Percentiles rank a stretch among this genome's conserved stretches.
Evolutionary conservation across 2,888 invertebrate genomes (phyloP).

Genomic region (Chalcosyrphus nemorum): DNA sequence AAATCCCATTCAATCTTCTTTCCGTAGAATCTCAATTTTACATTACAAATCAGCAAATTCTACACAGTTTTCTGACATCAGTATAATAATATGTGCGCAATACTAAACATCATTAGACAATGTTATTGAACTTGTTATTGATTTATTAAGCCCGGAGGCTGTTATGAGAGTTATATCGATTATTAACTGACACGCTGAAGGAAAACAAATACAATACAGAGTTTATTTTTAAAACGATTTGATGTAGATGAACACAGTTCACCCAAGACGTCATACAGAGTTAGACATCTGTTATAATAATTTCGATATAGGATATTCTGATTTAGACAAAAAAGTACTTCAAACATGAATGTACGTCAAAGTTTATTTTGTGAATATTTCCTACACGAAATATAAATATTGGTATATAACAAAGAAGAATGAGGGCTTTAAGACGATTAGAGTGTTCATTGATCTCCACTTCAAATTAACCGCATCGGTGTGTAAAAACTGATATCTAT

Average conservation of each 20-base stretch:
- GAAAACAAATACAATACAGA: not conserved
- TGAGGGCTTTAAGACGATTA: constrained; percentile 12
- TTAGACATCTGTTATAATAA: not conserved
- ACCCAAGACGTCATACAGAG: not conserved
- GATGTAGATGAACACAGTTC: not conserved
- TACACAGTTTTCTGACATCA: not conserved
- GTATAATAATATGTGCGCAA: not conserved
- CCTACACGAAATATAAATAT: not conserved
- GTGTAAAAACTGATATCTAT: not conserved
- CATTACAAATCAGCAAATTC: not conserved
- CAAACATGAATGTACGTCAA: not conserved
- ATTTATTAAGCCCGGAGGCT: constrained; percentile 2
- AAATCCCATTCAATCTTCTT: not conserved
- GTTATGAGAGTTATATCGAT: not conserved
- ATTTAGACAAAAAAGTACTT: not conserved
- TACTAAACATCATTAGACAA: not conserved
- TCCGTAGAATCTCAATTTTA: not conserved
- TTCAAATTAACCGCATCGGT: constrained; percentile 7
- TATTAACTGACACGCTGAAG: not conserved
- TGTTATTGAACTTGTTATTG: constrained; percentile 7
- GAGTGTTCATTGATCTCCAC: constrained; percentile 21
- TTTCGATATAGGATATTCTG: not conserved
- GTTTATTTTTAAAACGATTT: not conserved
- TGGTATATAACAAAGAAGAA: not conserved
- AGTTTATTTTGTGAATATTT: not conserved